These are phyloP conservation scores for Tethea ocularis DNA, from an alignment of 2,888 invertebrate species.

Conservation along the genomic window DNA sequence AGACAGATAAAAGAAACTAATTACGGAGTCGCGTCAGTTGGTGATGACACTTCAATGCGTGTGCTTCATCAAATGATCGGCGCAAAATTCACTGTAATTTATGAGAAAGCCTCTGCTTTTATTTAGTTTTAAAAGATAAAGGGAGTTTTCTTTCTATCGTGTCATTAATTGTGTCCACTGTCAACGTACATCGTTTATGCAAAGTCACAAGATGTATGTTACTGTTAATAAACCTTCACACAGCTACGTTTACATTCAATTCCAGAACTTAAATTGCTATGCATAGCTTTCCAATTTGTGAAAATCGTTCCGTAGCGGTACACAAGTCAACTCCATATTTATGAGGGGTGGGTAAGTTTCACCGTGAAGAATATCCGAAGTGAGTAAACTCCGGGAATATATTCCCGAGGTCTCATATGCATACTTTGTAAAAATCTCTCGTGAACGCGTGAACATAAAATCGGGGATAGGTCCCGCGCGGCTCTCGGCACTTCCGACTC, in stretches of 20 bases:
- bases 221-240: background rate
- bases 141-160: constrained; percentile 11
- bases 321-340: constrained; percentile 52
- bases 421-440: constrained; percentile 65
- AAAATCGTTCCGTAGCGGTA: constrained; percentile 34
- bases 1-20: constrained; percentile 7
- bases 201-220: background rate
- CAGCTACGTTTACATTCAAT: constrained; percentile 6
- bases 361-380: constrained; percentile 37
- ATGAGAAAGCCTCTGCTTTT: background rate
- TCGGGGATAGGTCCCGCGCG: constrained; percentile 54
- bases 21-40: constrained; percentile 6
- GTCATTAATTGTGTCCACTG: constrained; percentile 11
- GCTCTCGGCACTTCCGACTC: constrained; percentile 27
- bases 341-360: constrained; percentile 43
- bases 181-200: background rate
- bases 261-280: constrained; percentile 36
- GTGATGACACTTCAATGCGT: constrained; percentile 12
- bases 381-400: constrained; percentile 41
- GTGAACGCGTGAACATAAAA: constrained; percentile 57
- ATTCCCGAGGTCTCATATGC: constrained; percentile 51
- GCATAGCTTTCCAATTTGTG: constrained; percentile 51
- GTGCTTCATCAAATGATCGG: constrained; percentile 1
- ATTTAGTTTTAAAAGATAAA: background rate
- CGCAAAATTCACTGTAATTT: background rate